Base-by-base conservation (phyloP, 2,888 invertebrate species). In the Oscheius onirici region DNA sequence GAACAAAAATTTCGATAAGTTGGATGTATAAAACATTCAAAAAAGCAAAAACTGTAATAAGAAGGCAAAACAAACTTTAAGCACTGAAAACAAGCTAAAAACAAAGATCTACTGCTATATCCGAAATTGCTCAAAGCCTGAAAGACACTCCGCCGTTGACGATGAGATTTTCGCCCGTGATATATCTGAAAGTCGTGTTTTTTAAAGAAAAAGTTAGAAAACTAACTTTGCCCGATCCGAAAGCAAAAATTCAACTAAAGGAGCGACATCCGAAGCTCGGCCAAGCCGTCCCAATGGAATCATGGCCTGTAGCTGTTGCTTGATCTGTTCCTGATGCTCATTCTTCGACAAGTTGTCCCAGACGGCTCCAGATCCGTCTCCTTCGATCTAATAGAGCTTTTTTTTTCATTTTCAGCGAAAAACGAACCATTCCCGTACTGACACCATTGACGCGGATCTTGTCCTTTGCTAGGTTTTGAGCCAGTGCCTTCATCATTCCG, bases 141-240 rank as follows among this genome's bases (percentile, higher is more conserved):
- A 78, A 82, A 46, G 79, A 77, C n/a, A 84, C 80, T 28, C 84
- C 84, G n/a, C 84, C 84, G 44, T 73, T 80, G 13, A 85, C 73
- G 11, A 77, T 67, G 57, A 74, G 74, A 67, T 85, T 84, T 70
- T 84, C 84, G 17, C 80, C 84, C 1, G 84, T 83, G 55, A 84
- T 84, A 49, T 84, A 84, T 40, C 78, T 78, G 58, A 44, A 71
- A 49, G 8, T n/a, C 15, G 17, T 34, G 20, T 11, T 57, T 8
- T 28, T 22, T 58, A 44, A 13, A 46, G 8, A 69, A 55, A 43
- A 43, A 22, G 51, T 8, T 3, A 52, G 34, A 46, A 8, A 41
- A 63, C 22, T 10, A n/a, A 70, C 69, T 72, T 76, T 2, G 83
- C 71, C 40, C 71, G 71, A 34, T 68, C 75, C 3, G 84, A 84